Conservation (phyloP, 2,888 invertebrate genomes). For the Sympetrum striolatum region DNA sequence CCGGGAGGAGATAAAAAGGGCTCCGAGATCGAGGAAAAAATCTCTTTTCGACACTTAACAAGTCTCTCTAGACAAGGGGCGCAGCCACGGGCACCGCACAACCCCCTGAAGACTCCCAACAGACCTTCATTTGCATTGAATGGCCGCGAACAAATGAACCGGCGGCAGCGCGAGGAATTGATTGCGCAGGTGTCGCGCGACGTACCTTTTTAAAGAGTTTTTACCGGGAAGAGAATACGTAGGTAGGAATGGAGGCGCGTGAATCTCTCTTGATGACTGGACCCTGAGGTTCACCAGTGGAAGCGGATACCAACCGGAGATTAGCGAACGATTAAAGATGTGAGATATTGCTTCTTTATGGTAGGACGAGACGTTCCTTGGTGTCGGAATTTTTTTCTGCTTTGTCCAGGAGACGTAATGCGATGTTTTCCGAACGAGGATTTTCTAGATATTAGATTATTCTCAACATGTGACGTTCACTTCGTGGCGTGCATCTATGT, state of each 20-base stretch:
- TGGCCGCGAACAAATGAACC: neutral
- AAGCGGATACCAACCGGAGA: neutral
- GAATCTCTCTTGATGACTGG: neutral
- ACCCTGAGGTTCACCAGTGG: neutral
- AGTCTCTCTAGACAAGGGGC: neutral
- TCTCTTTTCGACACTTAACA: neutral
- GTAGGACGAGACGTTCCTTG: neutral
- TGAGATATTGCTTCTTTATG: neutral
- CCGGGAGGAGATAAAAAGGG: neutral
- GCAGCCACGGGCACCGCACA: neutral
- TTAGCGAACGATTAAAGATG: neutral
- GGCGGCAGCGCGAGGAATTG: neutral
- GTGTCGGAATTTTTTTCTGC: neutral
- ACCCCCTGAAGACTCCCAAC: too few relatives aligned
- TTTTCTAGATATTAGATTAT: neutral
- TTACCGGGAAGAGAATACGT: neutral
- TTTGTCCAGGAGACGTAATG: neutral
- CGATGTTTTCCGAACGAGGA: neutral
- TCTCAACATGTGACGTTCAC: neutral
- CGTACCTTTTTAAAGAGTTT: neutral
- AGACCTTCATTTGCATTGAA: constrained; percentile 1
- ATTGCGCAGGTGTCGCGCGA: neutral
- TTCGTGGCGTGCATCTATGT: neutral
- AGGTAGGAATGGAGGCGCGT: neutral
- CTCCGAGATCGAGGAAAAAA: neutral